Base-by-base conservation (phyloP, 1,140 invertebrate species). In the Carcinoscorpius rotundicauda region DNA sequence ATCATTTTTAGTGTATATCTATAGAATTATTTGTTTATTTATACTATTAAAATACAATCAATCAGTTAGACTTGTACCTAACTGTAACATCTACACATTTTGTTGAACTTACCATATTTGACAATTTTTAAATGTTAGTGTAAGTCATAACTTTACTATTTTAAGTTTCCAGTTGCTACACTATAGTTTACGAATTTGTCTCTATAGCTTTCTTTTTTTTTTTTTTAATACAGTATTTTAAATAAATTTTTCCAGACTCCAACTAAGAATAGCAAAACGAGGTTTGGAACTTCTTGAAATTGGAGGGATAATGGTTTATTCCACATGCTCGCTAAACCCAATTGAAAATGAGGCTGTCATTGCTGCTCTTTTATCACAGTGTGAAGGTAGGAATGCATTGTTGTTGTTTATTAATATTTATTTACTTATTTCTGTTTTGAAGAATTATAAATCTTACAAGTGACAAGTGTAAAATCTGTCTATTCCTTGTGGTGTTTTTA, bases 251-350 rank as follows among this genome's bases (percentile, higher is more conserved):
- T 64, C 9, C 74, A 94, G 93, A 51, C 82, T 97, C 62, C 97
- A 99, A 76, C 86, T 85, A 68, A 83, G 91, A 63, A 94, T 99
- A 69, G 83, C 89, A 4, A 85, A 84, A 67, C 83, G 96, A 67
- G 95, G 93, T 4, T 79, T 93, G 55, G 94, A 98, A 77, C 76
- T 98, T 67, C 77, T 99, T n/a, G 80, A 82, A 49, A 81, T 92
- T 50, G 93, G 92, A 51, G 97, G 97, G 4, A 82, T 87, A 59
- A 81, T 99, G 72, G 95, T 98, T 0, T 99, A 99, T 78, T 99
- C 96, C 4, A 99, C 97, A 0, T 99, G 97, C 78, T 98, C 95
- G 0, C 81, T 99, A 67, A 99, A 98, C 82, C 97, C 97, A 0
- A 77, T 97, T 60, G 97, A 99, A 81, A 90, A 99, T 80, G 97